Percentiles rank a stretch among this genome's conserved stretches.
These are phyloP conservation scores for Alosa alosa DNA, from an alignment of 2,113 vertebrate genomes.

Conservation along the genomic window DNA sequence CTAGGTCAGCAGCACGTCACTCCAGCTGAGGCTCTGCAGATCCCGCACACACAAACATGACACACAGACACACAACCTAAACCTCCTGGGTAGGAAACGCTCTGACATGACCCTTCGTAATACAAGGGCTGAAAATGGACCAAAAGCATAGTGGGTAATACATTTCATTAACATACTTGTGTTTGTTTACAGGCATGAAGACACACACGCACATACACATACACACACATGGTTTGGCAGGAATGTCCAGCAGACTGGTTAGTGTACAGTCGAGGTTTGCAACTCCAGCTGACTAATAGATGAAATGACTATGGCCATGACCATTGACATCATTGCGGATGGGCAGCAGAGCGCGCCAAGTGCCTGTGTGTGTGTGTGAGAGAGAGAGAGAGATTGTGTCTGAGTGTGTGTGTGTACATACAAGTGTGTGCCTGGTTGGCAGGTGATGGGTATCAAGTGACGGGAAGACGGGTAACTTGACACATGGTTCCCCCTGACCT, in stretches of 20 bases:
- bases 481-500: conserved; percentile 37
- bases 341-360: neutral
- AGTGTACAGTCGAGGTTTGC: neutral
- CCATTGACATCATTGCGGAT: neutral
- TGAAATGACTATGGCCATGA: neutral
- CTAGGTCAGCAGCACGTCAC: neutral
- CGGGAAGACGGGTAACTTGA: conserved; percentile 54
- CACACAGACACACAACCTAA: neutral
- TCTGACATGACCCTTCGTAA: no score
- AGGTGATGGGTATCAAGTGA: conserved; percentile 60
- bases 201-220: neutral
- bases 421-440: conserved; percentile 24
- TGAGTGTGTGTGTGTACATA: neutral
- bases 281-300: neutral
- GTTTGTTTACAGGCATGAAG: neutral
- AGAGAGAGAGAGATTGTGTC: neutral
- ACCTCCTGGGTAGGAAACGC: neutral
- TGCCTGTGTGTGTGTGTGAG: neutral
- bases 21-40: neutral
- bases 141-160: neutral
- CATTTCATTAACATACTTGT: neutral
- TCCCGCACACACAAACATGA: neutral
- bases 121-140: no score
- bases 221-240: neutral
- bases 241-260: neutral